A percentile compares a stretch with the other conserved stretches of the same genome.
phyloP scores from a whole-genome alignment of 2,797 vertebrate genomes.

The Euthynnus affinis region DNA sequence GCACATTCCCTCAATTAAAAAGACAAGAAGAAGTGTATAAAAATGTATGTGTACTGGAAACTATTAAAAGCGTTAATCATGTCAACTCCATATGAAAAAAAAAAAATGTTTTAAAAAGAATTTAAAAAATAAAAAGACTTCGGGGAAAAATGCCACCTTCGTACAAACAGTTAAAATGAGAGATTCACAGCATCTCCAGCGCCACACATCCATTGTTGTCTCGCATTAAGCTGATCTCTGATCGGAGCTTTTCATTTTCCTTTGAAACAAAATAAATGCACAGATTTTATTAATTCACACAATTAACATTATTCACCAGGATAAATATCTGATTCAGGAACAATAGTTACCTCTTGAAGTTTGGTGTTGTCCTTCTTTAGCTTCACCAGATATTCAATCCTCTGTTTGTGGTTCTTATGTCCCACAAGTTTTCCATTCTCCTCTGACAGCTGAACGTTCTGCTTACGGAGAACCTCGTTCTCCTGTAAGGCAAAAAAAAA shows the following conservation, averaged over 20 bases:
- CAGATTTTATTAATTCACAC: slow-evolving; percentile 4
- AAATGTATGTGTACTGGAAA: slow-evolving; percentile 12
- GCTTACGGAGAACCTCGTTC: slow-evolving; percentile 89
- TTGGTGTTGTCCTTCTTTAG: slow-evolving; percentile 93
- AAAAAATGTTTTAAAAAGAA: no score
- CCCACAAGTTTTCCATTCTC: slow-evolving; percentile 97
- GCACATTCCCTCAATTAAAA: slow-evolving; percentile 1
- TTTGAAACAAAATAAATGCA: slow-evolving; percentile 58
- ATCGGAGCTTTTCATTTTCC: slow-evolving; percentile 83
- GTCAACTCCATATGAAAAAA: not conserved
- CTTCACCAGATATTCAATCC: slow-evolving; percentile 96
- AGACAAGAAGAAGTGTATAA: not conserved
- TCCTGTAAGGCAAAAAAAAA: slow-evolving; percentile 87
- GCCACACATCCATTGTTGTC: slow-evolving; percentile 44
- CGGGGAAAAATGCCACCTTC: not conserved
- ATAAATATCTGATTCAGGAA: not conserved
- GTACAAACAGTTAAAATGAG: not conserved
- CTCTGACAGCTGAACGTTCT: slow-evolving; percentile 89
- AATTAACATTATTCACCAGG: not conserved
- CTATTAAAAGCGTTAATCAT: not conserved
- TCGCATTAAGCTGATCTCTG: slow-evolving; percentile 65
- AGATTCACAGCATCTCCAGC: slow-evolving; percentile 43
- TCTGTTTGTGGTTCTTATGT: slow-evolving; percentile 96
- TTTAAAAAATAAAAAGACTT: not conserved
- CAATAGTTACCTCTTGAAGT: slow-evolving; percentile 89